Evolutionary conservation across 2,113 vertebrate species (phyloP).

Genomic region (Morone saxatilis): DNA sequence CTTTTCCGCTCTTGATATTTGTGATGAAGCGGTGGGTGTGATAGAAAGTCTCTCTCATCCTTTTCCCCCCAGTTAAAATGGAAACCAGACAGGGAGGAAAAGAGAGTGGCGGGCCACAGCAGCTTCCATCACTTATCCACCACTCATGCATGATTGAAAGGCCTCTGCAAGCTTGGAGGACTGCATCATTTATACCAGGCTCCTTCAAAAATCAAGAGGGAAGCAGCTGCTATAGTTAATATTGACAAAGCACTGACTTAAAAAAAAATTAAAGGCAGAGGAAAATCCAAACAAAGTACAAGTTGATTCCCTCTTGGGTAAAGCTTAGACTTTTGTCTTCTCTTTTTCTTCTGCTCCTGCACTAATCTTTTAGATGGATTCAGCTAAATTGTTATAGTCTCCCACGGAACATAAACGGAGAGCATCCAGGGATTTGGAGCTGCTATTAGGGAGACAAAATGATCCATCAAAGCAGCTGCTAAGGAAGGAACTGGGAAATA

Average conservation of each 20-base stretch:
- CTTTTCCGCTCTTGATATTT: slow-evolving; percentile 67
- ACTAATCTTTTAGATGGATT: slow-evolving; percentile 75
- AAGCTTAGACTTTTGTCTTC: slow-evolving; percentile 65
- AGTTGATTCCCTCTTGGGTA: slow-evolving; percentile 63
- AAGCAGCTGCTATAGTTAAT: slow-evolving; percentile 70
- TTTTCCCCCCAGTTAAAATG: slow-evolving; percentile 69
- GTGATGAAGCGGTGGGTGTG: slow-evolving; percentile 67
- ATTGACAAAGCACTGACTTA: slow-evolving; percentile 76
- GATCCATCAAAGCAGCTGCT: slow-evolving; percentile 80
- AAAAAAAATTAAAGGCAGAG: slow-evolving; percentile 51
- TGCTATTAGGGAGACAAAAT: slow-evolving; percentile 81
- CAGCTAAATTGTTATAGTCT: slow-evolving; percentile 78
- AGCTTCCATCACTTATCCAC: slow-evolving; percentile 80
- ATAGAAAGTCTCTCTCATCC: slow-evolving; percentile 74
- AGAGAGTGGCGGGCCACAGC: slow-evolving; percentile 69
- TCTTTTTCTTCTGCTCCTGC: slow-evolving; percentile 42
- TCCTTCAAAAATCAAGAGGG: slow-evolving; percentile 72
- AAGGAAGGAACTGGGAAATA: slow-evolving; percentile 69
- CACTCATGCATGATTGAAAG: slow-evolving; percentile 84
- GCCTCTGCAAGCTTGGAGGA: slow-evolving; percentile 68
- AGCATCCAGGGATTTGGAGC: slow-evolving; percentile 77
- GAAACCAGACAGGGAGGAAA: slow-evolving; percentile 70
- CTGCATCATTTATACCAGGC: slow-evolving; percentile 74
- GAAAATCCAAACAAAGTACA: slow-evolving; percentile 71
- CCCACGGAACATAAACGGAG: slow-evolving; percentile 69